Base-by-base conservation (phyloP, 1,140 invertebrate genomes). In the Aleiodes sp. region DNA sequence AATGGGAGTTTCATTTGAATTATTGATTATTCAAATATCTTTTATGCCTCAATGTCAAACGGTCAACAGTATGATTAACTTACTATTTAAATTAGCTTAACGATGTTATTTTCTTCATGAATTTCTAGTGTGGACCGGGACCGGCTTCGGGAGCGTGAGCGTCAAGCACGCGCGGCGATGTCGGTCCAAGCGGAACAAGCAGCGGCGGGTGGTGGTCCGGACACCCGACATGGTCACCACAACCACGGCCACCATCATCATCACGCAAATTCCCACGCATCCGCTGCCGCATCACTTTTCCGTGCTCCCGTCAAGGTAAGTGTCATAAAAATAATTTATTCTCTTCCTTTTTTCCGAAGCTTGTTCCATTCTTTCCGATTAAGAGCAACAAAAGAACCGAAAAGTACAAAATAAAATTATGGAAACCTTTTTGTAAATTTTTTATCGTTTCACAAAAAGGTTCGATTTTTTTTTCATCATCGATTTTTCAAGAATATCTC, bases 151-250 rank as follows among this genome's bases (percentile, higher is more conserved):
- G 91, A 93, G 85, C 87, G 88, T 81, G 91, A 93, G 82, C 88
- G 91, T 80, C 89, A 90, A 82, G 91, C 91, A 77, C 88, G 92
- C 66, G 90, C 89, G 76, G 90, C 91, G 83, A 91, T 91, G 88
- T 89, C 90, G 78, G 88, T 88, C 77, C 88, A 89, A 76, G 88
- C 87, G 71, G 89, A 90, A 76, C 88, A 89, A 72, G 86, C 86
- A 71, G 87, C 88, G 74, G 84, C 83, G 52, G 84, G 83, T 68
- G 79, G 87, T 89, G 65, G 91, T 90, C 80, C 87, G 83, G 73
- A 89, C 87, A 80, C 90, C 87, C 71, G 87, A 88, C 68, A 89
- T 86, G 78, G 89, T 60, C 76, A 75, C 59, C 78, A 80, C 75
- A 76, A 82, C 43, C 78, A 84, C 59, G 80, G 89, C 59, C 79